Percentiles rank a stretch among this genome's conserved stretches.
Evolutionary conservation across 2,888 invertebrate species (phyloP).

Genomic region (Lithophane leautieri): DNA sequence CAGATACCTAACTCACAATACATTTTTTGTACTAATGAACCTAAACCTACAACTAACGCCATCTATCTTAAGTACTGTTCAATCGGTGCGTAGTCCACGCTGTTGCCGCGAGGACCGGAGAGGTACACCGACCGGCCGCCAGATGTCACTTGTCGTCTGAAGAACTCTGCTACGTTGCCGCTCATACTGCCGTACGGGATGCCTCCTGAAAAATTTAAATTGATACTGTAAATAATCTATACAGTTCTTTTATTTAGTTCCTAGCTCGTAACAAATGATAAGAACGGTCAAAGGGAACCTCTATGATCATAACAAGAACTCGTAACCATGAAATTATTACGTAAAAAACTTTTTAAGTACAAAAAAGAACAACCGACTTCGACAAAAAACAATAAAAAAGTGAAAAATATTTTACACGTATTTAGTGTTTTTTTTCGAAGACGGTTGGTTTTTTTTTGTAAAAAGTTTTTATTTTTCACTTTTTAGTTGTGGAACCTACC

Average conservation of each 20-base stretch:
- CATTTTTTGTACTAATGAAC: conserved; percentile 7
- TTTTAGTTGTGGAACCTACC: too few species aligned
- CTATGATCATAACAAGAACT: not conserved
- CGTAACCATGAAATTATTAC: not conserved
- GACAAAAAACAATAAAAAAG: too few species aligned
- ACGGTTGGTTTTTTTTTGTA: too few species aligned
- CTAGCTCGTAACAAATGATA: too few species aligned
- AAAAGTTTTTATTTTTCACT: too few species aligned
- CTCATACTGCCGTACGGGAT: conserved; percentile 92
- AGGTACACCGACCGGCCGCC: conserved; percentile 68
- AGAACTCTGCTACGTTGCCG: conserved; percentile 90
- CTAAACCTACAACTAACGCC: conserved; percentile 62
- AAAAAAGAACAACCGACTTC: too few species aligned
- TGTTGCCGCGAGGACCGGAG: conserved; percentile 57
- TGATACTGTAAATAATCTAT: too few species aligned
- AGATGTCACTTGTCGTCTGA: conserved; percentile 77
- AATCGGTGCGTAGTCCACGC: conserved; percentile 79
- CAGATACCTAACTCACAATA: not conserved
- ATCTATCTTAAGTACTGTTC: conserved; percentile 82
- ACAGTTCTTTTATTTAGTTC: not conserved
- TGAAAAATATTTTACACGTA: too few species aligned
- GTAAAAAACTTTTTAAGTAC: too few species aligned
- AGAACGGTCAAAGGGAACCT: not conserved
- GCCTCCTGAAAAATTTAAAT: conserved; percentile 85
- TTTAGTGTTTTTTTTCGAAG: too few species aligned